Evolutionary conservation across 2,888 invertebrate genomes (phyloP).

Genomic region (Adineta ricciae): DNA sequence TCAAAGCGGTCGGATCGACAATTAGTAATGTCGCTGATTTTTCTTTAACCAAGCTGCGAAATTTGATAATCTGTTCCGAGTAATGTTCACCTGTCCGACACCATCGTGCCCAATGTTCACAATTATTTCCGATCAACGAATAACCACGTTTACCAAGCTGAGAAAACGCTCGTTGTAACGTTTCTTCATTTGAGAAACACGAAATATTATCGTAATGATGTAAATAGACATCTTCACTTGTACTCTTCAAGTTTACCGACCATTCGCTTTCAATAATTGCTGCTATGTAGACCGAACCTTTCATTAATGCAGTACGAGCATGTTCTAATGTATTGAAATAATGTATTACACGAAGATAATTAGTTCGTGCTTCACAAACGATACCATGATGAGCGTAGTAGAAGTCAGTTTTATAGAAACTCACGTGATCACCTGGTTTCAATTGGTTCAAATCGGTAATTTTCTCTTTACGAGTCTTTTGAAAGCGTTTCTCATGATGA

Average conservation of each 20-base stretch:
- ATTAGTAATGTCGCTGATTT: slow-evolving; percentile 13
- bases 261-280: not conserved
- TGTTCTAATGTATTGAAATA: slow-evolving; percentile 20
- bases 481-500: not conserved
- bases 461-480: slow-evolving; percentile 17
- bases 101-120: slow-evolving; percentile 48
- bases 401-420: not conserved
- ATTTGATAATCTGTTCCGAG: not conserved
- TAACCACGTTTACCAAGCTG: slow-evolving; percentile 45
- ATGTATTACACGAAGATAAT: not conserved
- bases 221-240: not conserved
- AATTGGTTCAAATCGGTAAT: not conserved
- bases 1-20: not conserved
- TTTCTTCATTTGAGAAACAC: slow-evolving; percentile 35
- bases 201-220: slow-evolving; percentile 15
- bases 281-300: not conserved
- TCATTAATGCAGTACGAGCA: not conserved
- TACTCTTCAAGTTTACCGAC: not conserved
- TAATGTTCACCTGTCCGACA: slow-evolving; percentile 42
- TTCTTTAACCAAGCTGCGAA: not conserved
- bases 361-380: not conserved
- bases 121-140: slow-evolving; percentile 45
- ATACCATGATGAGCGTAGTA: slow-evolving; percentile 18
- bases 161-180: slow-evolving; percentile 40
- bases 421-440: slow-evolving; percentile 1